Conservation (phyloP, 2,113 vertebrate genomes). For the Chaetops frenatus region DNA sequence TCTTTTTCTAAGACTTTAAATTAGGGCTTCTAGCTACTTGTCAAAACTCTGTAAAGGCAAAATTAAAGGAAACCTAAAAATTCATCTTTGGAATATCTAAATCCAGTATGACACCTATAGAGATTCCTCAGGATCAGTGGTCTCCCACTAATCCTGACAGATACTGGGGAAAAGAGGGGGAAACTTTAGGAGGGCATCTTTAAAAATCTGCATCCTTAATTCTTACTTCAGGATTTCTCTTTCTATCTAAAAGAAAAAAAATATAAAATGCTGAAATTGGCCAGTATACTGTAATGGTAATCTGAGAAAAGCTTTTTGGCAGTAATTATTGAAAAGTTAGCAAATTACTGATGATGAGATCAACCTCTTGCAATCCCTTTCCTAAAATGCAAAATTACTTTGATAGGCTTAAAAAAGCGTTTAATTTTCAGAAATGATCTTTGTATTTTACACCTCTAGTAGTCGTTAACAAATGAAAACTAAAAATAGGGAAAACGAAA, state of each 20-base stretch:
- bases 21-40: background rate
- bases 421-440: background rate
- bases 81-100: background rate
- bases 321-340: background rate
- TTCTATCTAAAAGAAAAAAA: background rate
- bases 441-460: background rate
- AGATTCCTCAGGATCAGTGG: background rate
- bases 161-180: background rate
- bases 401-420: background rate
- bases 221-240: background rate
- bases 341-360: background rate
- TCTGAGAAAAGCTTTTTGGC: background rate
- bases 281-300: background rate
- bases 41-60: background rate
- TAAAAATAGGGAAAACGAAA: background rate
- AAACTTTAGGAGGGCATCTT: background rate
- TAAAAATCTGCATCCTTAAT: background rate
- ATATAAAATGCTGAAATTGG: background rate
- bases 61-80: background rate
- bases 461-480: background rate
- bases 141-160: background rate
- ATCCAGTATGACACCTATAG: background rate
- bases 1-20: background rate
- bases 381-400: background rate
- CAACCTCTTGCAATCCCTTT: background rate